These are phyloP conservation scores for Idaea straminata DNA, from an alignment of 2,888 invertebrate genomes.

Conservation along the genomic window DNA sequence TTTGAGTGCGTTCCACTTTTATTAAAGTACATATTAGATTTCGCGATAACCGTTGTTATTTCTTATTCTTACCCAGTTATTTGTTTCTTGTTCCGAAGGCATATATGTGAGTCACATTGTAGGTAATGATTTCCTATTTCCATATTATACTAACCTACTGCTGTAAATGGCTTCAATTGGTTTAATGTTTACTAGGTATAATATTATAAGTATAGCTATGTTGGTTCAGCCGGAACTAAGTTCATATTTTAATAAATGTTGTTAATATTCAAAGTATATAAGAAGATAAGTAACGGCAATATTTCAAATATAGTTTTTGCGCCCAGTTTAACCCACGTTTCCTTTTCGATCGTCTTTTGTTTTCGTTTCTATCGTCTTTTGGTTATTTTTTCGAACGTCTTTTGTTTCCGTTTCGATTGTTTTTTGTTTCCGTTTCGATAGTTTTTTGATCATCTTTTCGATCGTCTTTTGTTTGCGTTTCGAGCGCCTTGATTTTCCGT, in stretches of 20 bases:
- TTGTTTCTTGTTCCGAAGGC: constrained; percentile 12
- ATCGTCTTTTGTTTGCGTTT: too few species aligned
- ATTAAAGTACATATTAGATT: constrained; percentile 8
- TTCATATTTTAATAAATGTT: background rate
- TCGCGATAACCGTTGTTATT: constrained; percentile 13
- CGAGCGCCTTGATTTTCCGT: too few species aligned
- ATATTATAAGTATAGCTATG: background rate
- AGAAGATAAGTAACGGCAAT: background rate
- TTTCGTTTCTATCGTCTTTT: too few species aligned
- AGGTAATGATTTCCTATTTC: constrained; percentile 22
- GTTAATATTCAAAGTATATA: background rate
- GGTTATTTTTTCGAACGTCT: too few species aligned
- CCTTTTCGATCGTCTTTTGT: too few species aligned
- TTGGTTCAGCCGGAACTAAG: background rate
- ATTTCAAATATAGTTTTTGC: too few species aligned
- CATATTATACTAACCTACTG: constrained; percentile 4
- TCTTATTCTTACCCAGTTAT: constrained; percentile 2
- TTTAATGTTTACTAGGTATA: constrained; percentile 11
- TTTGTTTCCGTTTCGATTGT: too few species aligned
- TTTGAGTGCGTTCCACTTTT: constrained; percentile 19
- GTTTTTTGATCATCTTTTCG: too few species aligned
- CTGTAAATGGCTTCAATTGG: constrained; percentile 14
- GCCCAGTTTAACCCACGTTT: too few species aligned
- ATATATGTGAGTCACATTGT: constrained; percentile 24
- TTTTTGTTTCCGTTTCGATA: too few species aligned